These are phyloP conservation scores for Euwallacea fornicatus DNA, from an alignment of 1,140 invertebrate species.

Conservation along the genomic window DNA sequence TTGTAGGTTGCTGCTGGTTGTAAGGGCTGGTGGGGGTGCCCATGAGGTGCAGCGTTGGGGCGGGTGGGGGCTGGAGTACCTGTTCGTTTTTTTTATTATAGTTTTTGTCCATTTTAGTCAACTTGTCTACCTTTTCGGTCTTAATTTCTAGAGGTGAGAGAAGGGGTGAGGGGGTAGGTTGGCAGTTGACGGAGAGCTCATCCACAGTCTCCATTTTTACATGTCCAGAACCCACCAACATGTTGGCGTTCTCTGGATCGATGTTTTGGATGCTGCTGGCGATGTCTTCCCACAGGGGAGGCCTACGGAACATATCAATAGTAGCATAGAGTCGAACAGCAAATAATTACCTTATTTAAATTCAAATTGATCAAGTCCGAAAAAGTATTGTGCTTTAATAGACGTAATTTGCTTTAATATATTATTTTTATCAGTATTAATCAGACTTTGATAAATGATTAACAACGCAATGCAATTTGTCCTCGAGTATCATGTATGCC, in stretches of 20 bases:
- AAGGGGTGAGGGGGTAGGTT: constrained; percentile 64
- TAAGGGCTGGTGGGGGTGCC: constrained; percentile 56
- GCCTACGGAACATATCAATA: constrained; percentile 54
- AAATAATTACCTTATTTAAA: too few species aligned
- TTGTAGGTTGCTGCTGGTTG: constrained; percentile 47
- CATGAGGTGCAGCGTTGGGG: constrained; percentile 58
- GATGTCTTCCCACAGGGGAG: constrained; percentile 85
- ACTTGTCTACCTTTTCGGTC: constrained; percentile 58
- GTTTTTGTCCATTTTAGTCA: neutral
- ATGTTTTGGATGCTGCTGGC: constrained; percentile 85
- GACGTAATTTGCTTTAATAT: too few species aligned
- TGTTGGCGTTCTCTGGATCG: constrained; percentile 85
- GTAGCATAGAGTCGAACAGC: too few species aligned
- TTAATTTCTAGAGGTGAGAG: constrained; percentile 75
- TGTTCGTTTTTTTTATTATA: constrained; percentile 22
- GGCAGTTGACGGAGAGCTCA: constrained; percentile 55
- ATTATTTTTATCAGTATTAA: too few species aligned
- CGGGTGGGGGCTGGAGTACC: constrained; percentile 55
- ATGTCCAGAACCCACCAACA: constrained; percentile 66
- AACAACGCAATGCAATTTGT: neutral
- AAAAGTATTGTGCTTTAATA: too few species aligned
- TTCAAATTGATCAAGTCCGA: too few species aligned
- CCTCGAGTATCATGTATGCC: neutral
- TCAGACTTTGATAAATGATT: neutral
- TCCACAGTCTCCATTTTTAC: constrained; percentile 77